Evolutionary conservation across 1,140 invertebrate genomes (phyloP).

Genomic region (Lerema accius): DNA sequence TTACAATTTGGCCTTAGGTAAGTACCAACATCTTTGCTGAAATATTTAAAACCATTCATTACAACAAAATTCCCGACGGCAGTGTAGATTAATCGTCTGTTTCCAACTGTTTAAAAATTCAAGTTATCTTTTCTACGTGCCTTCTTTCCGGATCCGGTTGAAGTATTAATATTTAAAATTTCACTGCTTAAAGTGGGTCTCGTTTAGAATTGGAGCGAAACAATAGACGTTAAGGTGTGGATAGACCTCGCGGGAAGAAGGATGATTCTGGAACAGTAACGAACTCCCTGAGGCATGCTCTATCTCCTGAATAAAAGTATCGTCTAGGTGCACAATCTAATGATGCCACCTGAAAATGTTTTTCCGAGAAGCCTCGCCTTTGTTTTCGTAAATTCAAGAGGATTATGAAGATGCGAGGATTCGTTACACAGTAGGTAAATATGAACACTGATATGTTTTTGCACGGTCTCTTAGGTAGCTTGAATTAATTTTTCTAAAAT

Average conservation of each 20-base stretch:
- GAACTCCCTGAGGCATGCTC: conserved; percentile 54
- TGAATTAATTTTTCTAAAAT: too few relatives aligned
- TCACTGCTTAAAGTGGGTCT: conserved; percentile 31
- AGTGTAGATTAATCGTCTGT: conserved; percentile 53
- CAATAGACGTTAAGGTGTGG: conserved; percentile 35
- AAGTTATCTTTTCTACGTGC: conserved; percentile 54
- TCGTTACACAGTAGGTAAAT: conserved; percentile 43
- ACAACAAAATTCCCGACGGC: conserved; percentile 6
- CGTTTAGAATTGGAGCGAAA: conserved; percentile 29
- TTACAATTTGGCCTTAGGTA: conserved; percentile 2
- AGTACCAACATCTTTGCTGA: conserved; percentile 1
- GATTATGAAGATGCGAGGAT: conserved; percentile 40
- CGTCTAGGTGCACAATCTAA: conserved; percentile 48
- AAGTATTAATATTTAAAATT: conserved; percentile 62
- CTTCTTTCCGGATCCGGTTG: conserved; percentile 46
- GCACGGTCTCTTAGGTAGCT: too few relatives aligned
- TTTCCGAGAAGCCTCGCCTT: conserved; percentile 42
- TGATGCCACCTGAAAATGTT: conserved; percentile 49
- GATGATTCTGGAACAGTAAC: conserved; percentile 55
- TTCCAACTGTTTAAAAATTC: conserved; percentile 60
- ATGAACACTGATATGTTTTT: too few relatives aligned
- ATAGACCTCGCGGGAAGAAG: conserved; percentile 36
- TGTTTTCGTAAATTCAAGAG: conserved; percentile 50
- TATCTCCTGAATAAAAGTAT: conserved; percentile 59
- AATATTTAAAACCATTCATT: conserved; percentile 17